A percentile compares a stretch with the other conserved stretches of the same genome.
These are phyloP conservation scores for Athalia circularis DNA, from an alignment of 2,888 invertebrate species.

Conservation along the genomic window DNA sequence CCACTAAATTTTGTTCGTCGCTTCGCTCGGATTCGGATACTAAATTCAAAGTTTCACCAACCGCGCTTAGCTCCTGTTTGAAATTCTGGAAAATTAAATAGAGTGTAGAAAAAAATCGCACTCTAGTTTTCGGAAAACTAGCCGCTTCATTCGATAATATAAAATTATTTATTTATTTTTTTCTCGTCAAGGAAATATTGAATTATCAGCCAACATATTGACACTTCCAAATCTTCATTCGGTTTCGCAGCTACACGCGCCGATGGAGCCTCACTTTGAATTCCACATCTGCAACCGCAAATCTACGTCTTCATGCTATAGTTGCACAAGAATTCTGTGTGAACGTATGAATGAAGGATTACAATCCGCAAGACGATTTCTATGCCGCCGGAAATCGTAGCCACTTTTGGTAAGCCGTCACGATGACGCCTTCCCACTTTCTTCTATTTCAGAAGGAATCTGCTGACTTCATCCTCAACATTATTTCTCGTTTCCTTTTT, in stretches of 20 bases:
- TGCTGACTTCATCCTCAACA: constrained; percentile 8
- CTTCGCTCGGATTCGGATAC: no score
- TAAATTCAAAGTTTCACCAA: no score
- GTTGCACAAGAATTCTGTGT: background rate
- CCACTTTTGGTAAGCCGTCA: constrained; percentile 14
- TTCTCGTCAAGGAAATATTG: no score
- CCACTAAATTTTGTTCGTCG: no score
- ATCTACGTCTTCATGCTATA: background rate
- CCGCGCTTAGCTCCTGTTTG: no score
- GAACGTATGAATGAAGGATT: constrained; percentile 1
- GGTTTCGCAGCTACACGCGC: constrained; percentile 21
- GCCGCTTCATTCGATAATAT: no score
- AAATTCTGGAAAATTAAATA: no score
- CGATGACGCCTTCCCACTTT: constrained; percentile 5
- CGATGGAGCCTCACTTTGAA: constrained; percentile 13
- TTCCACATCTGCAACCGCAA: background rate
- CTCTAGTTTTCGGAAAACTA: no score
- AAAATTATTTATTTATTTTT: no score
- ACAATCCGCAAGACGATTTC: background rate
- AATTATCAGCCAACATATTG: no score
- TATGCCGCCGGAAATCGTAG: constrained; percentile 30
- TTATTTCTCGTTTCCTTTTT: background rate
- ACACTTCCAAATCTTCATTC: background rate
- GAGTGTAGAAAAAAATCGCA: no score
- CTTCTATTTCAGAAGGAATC: background rate